These are phyloP conservation scores for Drosophila oshimai DNA, from an alignment of 1,140 invertebrate genomes.

Conservation along the genomic window DNA sequence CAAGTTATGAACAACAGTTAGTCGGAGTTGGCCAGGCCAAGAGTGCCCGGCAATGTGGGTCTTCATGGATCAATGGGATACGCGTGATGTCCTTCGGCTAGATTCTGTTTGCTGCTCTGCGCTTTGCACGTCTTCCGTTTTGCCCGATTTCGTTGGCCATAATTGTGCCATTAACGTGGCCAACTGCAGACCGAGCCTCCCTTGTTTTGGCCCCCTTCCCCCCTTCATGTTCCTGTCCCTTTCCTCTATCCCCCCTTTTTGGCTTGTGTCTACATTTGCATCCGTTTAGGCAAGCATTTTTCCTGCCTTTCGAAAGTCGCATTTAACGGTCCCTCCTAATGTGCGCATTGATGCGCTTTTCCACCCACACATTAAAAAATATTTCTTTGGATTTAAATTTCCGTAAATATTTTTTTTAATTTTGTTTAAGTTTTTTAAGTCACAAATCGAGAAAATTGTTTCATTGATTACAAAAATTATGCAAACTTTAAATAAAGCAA, in stretches of 20 bases:
- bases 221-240: background rate
- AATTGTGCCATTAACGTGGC: conserved; percentile 76
- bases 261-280: conserved; percentile 79
- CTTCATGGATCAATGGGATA: conserved; percentile 82
- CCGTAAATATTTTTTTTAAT: no score
- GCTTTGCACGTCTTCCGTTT: conserved; percentile 76
- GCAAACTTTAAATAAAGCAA: no score
- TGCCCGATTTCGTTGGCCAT: conserved; percentile 68
- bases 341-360: conserved; percentile 70
- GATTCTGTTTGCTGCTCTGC: conserved; percentile 63
- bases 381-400: background rate
- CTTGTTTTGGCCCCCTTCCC: no score
- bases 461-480: no score
- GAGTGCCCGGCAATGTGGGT: conserved; percentile 56
- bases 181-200: conserved; percentile 13
- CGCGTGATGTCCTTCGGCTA: conserved; percentile 82
- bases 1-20: conserved; percentile 80
- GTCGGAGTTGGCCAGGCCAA: conserved; percentile 33
- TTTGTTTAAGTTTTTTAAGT: no score
- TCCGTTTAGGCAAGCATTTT: conserved; percentile 57
- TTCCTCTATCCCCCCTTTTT: background rate
- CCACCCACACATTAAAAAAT: conserved; percentile 21
- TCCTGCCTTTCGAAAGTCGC: conserved; percentile 68
- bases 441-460: no score
- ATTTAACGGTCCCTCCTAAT: conserved; percentile 73